phyloP scores from a whole-genome alignment of 2,113 vertebrate genomes.

The Microcebus griseorufus region DNA sequence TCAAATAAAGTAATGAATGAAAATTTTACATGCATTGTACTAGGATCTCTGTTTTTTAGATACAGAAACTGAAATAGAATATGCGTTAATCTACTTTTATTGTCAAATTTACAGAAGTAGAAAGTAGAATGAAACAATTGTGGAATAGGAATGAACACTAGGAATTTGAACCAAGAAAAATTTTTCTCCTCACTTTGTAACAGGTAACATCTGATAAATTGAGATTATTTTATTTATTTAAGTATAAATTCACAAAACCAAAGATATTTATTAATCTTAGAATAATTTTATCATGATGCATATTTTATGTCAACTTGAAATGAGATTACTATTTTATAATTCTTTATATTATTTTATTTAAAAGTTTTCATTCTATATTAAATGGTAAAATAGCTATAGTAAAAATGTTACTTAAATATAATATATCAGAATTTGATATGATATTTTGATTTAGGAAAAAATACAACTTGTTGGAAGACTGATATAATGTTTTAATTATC shows the following conservation, averaged over 20 bases:
- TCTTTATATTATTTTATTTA: not conserved
- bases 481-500: not conserved
- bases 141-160: not conserved
- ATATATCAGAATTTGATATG: not conserved
- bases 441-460: not conserved
- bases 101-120: not conserved
- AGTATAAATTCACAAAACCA: not conserved
- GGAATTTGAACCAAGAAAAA: not conserved
- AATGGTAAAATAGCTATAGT: not conserved
- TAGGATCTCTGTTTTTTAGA: not conserved
- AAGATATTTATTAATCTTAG: not conserved
- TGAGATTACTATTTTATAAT: not conserved
- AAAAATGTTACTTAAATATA: not conserved
- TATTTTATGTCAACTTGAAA: not conserved
- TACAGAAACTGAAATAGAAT: not conserved
- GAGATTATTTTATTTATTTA: constrained; percentile 26
- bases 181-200: not conserved
- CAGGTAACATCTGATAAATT: not conserved
- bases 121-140: not conserved
- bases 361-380: not conserved
- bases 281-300: not conserved
- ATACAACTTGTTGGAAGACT: not conserved
- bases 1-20: not conserved
- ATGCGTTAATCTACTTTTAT: not conserved
- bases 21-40: not conserved